These are phyloP conservation scores for Anguilla obscura DNA, from an alignment of 2,797 vertebrate genomes.

Conservation along the genomic window DNA sequence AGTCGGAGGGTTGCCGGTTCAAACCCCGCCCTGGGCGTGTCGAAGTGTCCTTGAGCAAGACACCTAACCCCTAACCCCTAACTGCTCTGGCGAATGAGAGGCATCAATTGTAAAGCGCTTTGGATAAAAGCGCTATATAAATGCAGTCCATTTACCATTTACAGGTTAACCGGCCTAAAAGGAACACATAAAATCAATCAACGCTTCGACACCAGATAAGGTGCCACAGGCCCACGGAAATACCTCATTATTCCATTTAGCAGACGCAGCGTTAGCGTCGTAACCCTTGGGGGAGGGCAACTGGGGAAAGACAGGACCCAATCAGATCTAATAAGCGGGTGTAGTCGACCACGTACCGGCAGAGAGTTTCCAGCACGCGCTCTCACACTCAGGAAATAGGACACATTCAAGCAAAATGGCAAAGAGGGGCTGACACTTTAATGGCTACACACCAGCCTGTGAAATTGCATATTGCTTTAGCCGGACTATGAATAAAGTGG, in stretches of 20 bases:
- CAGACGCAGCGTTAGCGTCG: conserved; percentile 24
- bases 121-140: too few species aligned
- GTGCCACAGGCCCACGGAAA: conserved; percentile 18
- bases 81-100: too few species aligned
- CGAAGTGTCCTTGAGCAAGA: too few species aligned
- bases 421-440: conserved; percentile 64
- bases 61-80: too few species aligned
- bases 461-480: conserved; percentile 51
- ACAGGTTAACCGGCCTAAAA: conserved; percentile 27
- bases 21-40: too few species aligned
- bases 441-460: conserved; percentile 56
- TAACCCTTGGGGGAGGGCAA: neutral
- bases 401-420: conserved; percentile 61
- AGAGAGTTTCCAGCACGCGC: neutral
- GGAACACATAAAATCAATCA: conserved; percentile 33
- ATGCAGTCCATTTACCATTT: too few species aligned
- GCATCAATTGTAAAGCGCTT: too few species aligned
- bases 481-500: conserved; percentile 38
- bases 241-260: conserved; percentile 31
- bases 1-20: too few species aligned
- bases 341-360: conserved; percentile 5
- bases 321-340: conserved; percentile 7
- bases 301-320: conserved; percentile 8
- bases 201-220: conserved; percentile 12
- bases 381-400: conserved; percentile 44